phyloP scores from a whole-genome alignment of 2,797 vertebrate species.

The Furcifer pardalis region DNA sequence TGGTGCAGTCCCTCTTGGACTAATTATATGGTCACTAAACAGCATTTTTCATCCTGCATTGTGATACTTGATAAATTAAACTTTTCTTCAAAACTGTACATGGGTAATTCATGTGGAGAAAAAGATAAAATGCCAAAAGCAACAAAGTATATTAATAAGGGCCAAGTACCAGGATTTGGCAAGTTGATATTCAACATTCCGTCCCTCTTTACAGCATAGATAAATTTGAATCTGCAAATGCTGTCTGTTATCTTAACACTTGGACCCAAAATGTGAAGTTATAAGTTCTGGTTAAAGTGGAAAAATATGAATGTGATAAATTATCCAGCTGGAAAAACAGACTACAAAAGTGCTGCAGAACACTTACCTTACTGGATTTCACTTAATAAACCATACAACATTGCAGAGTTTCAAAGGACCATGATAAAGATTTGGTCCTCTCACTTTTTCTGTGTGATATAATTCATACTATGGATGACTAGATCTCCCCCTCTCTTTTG shows the following conservation, averaged over 20 bases:
- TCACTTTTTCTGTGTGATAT: not conserved
- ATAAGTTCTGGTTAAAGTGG: conserved; percentile 58
- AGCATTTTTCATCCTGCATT: conserved; percentile 3
- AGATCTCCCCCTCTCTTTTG: conserved; percentile 44
- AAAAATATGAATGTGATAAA: conserved; percentile 68
- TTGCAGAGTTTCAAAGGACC: conserved; percentile 63
- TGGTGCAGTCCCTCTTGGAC: too few species aligned
- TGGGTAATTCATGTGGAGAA: conserved; percentile 3
- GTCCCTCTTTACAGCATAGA: conserved; percentile 62
- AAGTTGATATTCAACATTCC: conserved; percentile 59
- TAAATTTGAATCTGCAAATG: conserved; percentile 67
- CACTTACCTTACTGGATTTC: conserved; percentile 76
- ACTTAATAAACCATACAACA: conserved; percentile 70
- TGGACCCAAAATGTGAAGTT: conserved; percentile 64
- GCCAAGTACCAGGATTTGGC: conserved; percentile 30
- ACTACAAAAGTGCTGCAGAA: conserved; percentile 73
- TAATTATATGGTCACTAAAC: not conserved
- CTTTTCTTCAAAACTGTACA: conserved; percentile 50
- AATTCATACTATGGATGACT: conserved; percentile 48
- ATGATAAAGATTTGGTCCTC: conserved; percentile 52
- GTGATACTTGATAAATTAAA: conserved; percentile 20
- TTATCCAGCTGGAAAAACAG: conserved; percentile 79
- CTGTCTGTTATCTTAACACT: conserved; percentile 69
- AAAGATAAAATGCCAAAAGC: not conserved
- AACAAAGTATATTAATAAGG: conserved; percentile 15